These are phyloP conservation scores for Plebejus argus DNA, from an alignment of 2,888 invertebrate genomes.

Conservation along the genomic window DNA sequence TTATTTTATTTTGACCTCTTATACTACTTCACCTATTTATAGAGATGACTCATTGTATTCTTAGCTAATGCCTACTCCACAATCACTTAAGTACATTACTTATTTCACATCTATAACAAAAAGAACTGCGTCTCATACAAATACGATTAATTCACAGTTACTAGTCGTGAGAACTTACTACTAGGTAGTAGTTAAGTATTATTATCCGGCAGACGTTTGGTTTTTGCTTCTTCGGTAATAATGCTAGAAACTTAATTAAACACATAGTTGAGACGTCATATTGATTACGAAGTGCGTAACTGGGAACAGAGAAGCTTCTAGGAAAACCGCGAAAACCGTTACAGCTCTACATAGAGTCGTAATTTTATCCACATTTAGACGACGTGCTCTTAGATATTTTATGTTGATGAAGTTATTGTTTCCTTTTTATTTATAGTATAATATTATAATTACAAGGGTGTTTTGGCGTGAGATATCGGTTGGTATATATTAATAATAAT, in stretches of 20 bases:
- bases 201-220: neutral
- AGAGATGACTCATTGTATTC: neutral
- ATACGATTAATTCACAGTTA: conserved; percentile 14
- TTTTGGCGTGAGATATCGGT: no score
- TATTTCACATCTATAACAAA: conserved; percentile 18
- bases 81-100: neutral
- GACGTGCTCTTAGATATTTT: neutral
- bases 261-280: conserved; percentile 8
- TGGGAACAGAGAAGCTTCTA: neutral
- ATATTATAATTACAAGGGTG: no score
- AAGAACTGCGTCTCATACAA: conserved; percentile 2
- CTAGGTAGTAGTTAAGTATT: conserved; percentile 1
- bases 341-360: neutral
- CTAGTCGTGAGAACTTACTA: conserved; percentile 2
- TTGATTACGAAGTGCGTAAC: conserved; percentile 15
- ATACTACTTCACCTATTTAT: neutral
- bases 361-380: neutral
- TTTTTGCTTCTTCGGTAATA: conserved; percentile 12
- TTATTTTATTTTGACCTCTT: neutral
- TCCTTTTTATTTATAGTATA: no score
- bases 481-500: no score
- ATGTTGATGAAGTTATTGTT: neutral
- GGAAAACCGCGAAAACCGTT: neutral
- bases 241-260: conserved; percentile 21
- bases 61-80: neutral